phyloP scores from a whole-genome alignment of 2,888 invertebrate species.

The Deladenus siricidicola region DNA sequence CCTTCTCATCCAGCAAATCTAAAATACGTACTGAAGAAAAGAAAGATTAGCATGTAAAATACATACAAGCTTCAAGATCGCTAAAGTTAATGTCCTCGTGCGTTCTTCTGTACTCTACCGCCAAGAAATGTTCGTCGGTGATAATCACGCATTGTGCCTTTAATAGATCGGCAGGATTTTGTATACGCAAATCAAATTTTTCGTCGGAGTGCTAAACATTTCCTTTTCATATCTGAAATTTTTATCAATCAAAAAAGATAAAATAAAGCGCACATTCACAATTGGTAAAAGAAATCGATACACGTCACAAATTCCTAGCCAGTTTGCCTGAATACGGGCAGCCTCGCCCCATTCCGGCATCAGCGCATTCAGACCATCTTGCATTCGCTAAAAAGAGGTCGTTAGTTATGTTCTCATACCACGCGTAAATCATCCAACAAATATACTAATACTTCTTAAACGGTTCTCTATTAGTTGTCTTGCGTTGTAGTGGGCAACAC shows the following conservation, averaged over 20 bases:
- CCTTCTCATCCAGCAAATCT: constrained; percentile 6
- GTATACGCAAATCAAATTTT: constrained; percentile 38
- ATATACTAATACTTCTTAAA: too few relatives aligned
- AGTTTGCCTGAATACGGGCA: constrained; percentile 48
- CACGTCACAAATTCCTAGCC: constrained; percentile 56
- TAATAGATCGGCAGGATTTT: constrained; percentile 31
- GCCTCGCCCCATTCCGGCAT: constrained; percentile 46
- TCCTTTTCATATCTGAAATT: constrained; percentile 8
- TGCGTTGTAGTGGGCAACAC: too few relatives aligned
- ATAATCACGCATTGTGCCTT: constrained; percentile 40
- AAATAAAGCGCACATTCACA: constrained; percentile 12
- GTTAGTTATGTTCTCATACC: too few relatives aligned
- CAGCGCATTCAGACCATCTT: constrained; percentile 37
- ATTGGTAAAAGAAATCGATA: constrained; percentile 45
- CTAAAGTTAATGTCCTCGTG: constrained; percentile 21
- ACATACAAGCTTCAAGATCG: too few relatives aligned
- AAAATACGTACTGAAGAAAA: too few relatives aligned
- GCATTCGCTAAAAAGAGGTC: constrained; percentile 29
- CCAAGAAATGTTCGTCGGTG: constrained; percentile 33
- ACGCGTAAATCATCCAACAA: too few relatives aligned
- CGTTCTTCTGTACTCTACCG: constrained; percentile 12
- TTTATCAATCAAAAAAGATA: constrained; percentile 8
- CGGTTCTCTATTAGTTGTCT: too few relatives aligned
- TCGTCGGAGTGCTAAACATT: constrained; percentile 18
- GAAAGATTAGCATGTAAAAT: too few relatives aligned